A percentile compares a stretch with the other conserved stretches of the same genome.
These are phyloP conservation scores for Drosophila saltans DNA, from an alignment of 1,140 invertebrate species.

Conservation along the genomic window DNA sequence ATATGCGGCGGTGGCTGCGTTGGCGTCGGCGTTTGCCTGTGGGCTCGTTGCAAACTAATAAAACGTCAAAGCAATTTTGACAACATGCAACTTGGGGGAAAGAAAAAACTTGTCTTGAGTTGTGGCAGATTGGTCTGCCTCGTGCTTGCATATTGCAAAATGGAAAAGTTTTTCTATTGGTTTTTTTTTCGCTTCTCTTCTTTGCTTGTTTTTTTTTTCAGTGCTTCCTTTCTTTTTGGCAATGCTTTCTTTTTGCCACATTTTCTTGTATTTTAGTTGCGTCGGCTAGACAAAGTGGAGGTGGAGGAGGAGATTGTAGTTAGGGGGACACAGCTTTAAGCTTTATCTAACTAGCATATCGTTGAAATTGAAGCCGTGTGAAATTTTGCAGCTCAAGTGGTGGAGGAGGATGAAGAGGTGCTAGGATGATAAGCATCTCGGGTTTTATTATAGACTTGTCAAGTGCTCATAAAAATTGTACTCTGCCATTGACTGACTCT, in stretches of 20 bases:
- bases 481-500: conserved; percentile 27
- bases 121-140: conserved; percentile 31
- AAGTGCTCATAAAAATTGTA: conserved; percentile 68
- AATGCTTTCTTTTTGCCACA: conserved; percentile 63
- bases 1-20: conserved; percentile 44
- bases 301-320: conserved; percentile 7
- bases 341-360: conserved; percentile 55
- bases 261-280: conserved; percentile 21
- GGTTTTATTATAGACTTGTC: conserved; percentile 70
- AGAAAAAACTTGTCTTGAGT: conserved; percentile 42
- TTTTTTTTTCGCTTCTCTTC: conserved; percentile 29
- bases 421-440: conserved; percentile 53
- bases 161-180: conserved; percentile 59
- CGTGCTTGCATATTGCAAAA: conserved; percentile 43
- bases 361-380: conserved; percentile 64
- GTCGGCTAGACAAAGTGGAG: background rate
- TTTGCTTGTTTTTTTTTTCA: conserved; percentile 35
- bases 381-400: conserved; percentile 53
- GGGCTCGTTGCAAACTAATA: conserved; percentile 66
- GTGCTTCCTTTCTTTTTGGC: conserved; percentile 39
- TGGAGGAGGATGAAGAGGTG: conserved; percentile 11
- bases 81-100: conserved; percentile 60
- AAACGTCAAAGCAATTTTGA: conserved; percentile 79
- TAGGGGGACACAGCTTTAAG: conserved; percentile 47
- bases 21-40: conserved; percentile 26